phyloP scores from a whole-genome alignment of 2,113 vertebrate genomes.

The Caretta caretta region DNA sequence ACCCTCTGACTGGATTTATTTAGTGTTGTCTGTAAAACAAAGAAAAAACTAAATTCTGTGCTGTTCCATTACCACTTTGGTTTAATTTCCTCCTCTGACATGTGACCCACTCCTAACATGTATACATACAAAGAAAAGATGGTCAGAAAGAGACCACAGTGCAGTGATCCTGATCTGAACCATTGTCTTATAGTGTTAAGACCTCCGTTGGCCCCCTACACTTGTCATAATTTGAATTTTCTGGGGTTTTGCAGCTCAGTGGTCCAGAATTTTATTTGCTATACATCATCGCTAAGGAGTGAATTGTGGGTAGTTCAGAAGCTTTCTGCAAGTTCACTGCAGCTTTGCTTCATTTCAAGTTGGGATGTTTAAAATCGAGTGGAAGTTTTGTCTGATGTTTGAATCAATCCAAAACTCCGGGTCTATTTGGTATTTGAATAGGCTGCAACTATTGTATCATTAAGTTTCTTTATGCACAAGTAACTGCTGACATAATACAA shows the following conservation, averaged over 20 bases:
- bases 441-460: neutral
- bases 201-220: neutral
- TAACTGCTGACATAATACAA: conserved; percentile 10
- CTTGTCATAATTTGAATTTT: neutral
- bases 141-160: neutral
- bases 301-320: neutral
- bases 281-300: neutral
- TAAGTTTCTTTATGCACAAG: neutral
- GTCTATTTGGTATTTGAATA: neutral
- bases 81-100: neutral
- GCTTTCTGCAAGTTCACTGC: neutral
- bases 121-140: neutral
- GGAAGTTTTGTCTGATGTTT: conserved; percentile 21
- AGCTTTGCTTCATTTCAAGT: conserved; percentile 1
- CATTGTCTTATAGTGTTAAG: neutral
- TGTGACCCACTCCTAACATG: neutral
- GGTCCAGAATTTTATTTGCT: neutral
- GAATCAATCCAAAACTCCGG: neutral
- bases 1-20: neutral
- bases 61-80: neutral
- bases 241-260: neutral
- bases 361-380: neutral
- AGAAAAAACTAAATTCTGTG: neutral
- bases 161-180: neutral
- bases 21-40: neutral